Conservation (phyloP, 1,140 invertebrate species). For the Trachymyrmex septentrionalis region DNA sequence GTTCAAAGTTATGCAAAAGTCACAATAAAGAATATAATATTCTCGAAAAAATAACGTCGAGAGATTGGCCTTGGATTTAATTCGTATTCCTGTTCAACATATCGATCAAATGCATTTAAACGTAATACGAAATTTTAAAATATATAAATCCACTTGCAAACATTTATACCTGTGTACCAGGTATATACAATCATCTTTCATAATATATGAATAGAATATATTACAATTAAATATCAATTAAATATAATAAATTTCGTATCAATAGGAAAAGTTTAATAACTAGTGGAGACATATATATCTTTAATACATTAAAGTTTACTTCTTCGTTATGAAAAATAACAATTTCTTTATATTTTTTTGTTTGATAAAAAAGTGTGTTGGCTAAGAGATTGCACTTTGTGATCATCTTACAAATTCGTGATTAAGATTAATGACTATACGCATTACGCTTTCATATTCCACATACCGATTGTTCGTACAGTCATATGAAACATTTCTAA, state of each 20-base stretch:
- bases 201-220: constrained; percentile 70
- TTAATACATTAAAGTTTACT: constrained; percentile 83
- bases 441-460: constrained; percentile 74
- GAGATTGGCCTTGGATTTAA: constrained; percentile 8
- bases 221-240: constrained; percentile 75
- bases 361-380: constrained; percentile 85
- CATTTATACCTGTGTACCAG: neutral
- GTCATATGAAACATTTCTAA: constrained; percentile 75
- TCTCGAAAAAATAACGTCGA: constrained; percentile 30
- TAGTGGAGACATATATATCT: constrained; percentile 82
- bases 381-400: constrained; percentile 87
- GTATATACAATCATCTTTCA: constrained; percentile 34
- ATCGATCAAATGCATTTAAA: constrained; percentile 38
- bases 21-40: constrained; percentile 7
- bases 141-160: constrained; percentile 55
- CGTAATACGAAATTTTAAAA: constrained; percentile 39
- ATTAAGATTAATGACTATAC: constrained; percentile 79
- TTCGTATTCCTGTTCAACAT: constrained; percentile 14
- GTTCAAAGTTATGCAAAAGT: constrained; percentile 12
- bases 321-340: constrained; percentile 86
- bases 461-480: constrained; percentile 75
- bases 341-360: constrained; percentile 85
- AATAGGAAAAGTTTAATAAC: constrained; percentile 84
- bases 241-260: constrained; percentile 81
- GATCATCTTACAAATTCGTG: constrained; percentile 85